Percentiles rank a stretch among this genome's conserved stretches.
phyloP scores from a whole-genome alignment of 1,140 invertebrate genomes.

The Limonius californicus region DNA sequence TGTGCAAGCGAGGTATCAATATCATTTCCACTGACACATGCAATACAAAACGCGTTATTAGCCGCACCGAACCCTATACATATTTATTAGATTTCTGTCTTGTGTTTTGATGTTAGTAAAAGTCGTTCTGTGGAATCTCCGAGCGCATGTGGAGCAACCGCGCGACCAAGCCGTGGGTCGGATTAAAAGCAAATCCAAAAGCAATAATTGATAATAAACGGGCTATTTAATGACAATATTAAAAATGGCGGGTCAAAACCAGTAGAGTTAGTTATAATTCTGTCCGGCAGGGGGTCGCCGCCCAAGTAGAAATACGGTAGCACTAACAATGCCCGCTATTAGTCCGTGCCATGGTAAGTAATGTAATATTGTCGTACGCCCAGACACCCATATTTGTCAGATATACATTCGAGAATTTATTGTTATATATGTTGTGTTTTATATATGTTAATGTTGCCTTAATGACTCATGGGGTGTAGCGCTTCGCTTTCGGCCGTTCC shows the following conservation, averaged over 20 bases:
- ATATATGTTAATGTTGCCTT: slow-evolving; percentile 21
- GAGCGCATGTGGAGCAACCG: no score
- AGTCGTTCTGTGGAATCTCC: no score
- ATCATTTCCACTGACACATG: background rate
- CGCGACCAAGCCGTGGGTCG: no score
- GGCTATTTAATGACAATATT: slow-evolving; percentile 25
- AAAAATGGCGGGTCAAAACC: slow-evolving; percentile 19
- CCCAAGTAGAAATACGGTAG: slow-evolving; percentile 39
- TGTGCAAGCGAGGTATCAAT: slow-evolving; percentile 1
- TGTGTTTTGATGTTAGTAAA: background rate
- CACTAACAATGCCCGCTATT: slow-evolving; percentile 34
- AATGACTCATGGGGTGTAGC: slow-evolving; percentile 16
- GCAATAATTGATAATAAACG: slow-evolving; percentile 23
- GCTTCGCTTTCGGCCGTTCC: background rate
- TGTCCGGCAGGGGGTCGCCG: slow-evolving; percentile 27
- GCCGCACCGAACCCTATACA: background rate
- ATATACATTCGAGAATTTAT: slow-evolving; percentile 27
- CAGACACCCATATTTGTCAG: slow-evolving; percentile 33
- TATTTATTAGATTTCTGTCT: background rate
- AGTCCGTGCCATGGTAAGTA: slow-evolving; percentile 36
- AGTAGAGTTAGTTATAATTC: slow-evolving; percentile 17
- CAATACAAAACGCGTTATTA: slow-evolving; percentile 1
- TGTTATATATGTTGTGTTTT: slow-evolving; percentile 15
- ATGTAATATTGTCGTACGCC: slow-evolving; percentile 36
- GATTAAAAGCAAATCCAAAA: background rate